phyloP scores from a whole-genome alignment of 2,797 vertebrate species.

The Malacoraja senta region DNA sequence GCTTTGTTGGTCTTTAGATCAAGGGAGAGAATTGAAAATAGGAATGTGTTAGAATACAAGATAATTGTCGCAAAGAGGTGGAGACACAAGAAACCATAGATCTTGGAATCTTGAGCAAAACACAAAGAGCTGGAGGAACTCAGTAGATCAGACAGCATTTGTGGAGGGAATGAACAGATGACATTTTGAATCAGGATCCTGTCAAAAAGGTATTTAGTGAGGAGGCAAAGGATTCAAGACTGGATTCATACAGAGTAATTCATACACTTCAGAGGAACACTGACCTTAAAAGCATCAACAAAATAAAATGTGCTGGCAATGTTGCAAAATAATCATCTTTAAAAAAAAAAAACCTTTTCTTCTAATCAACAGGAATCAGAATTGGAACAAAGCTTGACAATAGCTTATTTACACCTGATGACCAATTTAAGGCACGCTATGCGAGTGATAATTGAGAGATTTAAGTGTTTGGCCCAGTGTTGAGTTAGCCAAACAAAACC shows the following conservation, averaged over 20 bases:
- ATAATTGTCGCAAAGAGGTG: neutral
- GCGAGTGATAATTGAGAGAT: neutral
- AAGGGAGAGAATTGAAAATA: neutral
- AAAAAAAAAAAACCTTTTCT: too few relatives aligned
- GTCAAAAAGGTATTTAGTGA: neutral
- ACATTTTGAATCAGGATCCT: neutral
- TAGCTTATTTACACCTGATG: neutral
- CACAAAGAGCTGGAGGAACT: too few relatives aligned
- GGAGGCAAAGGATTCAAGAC: neutral
- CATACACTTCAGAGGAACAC: neutral
- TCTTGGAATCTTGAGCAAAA: too few relatives aligned
- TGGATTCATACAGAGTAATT: too few relatives aligned
- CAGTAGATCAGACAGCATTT: too few relatives aligned
- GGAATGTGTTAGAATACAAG: neutral
- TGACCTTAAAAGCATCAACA: neutral
- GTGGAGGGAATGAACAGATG: too few relatives aligned
- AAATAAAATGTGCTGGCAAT: neutral
- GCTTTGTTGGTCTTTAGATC: neutral
- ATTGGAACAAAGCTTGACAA: neutral
- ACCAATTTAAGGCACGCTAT: neutral
- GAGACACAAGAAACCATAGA: too few relatives aligned
- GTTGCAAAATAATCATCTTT: neutral
- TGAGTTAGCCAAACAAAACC: neutral
- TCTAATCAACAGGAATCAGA: neutral
- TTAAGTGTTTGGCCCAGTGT: neutral